Conservation (phyloP, 2,888 invertebrate species). For the Synanthedon formicaeformis region DNA sequence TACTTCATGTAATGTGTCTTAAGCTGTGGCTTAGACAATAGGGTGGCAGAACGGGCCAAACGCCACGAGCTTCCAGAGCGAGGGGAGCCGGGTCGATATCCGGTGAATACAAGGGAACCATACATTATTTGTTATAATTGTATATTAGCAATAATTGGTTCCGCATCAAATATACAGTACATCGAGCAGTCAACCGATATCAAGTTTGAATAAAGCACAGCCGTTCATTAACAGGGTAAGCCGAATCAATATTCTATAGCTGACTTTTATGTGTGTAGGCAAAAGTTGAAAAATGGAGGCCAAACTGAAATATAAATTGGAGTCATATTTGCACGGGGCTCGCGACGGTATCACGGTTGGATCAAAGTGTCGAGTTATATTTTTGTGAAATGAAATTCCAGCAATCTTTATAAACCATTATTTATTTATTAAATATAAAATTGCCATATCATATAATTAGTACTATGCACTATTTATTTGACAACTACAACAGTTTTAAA, state of each 20-base stretch:
- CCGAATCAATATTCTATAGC: not conserved
- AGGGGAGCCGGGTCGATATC: no score
- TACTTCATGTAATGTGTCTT: no score
- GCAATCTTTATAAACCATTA: constrained; percentile 38
- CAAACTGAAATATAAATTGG: not conserved
- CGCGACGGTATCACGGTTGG: not conserved
- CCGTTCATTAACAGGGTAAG: no score
- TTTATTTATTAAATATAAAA: constrained; percentile 64
- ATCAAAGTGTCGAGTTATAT: not conserved
- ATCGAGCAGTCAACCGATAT: no score
- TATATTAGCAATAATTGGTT: no score
- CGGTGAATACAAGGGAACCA: no score
- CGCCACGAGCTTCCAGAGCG: no score
- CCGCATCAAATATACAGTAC: no score
- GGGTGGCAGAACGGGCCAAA: no score
- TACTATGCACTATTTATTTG: constrained; percentile 37
- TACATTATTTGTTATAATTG: no score
- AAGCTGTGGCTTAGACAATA: no score
- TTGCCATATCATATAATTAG: constrained; percentile 45
- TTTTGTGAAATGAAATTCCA: not conserved
- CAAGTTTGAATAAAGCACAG: no score
- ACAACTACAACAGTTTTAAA: constrained; percentile 39
- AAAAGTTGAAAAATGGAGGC: not conserved
- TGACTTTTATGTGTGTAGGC: not conserved
- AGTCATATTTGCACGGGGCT: not conserved